Conservation (phyloP, 2,113 vertebrate genomes). For the Tachysurus fulvidraco region DNA sequence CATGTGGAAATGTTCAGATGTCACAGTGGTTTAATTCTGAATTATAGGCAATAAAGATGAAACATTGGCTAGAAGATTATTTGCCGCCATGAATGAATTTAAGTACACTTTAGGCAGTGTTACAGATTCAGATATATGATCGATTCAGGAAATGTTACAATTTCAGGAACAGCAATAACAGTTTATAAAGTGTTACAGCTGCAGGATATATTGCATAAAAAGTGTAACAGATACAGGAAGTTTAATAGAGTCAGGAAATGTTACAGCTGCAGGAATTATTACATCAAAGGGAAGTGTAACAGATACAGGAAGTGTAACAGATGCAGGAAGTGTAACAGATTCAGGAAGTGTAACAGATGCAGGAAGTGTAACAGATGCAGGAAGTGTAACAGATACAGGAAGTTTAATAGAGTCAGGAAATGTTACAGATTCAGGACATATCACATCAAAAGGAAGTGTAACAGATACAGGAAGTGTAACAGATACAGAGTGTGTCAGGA, state of each 20-base stretch:
- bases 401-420: too few species aligned
- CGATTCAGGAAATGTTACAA: not conserved
- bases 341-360: not conserved
- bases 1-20: not conserved
- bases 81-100: not conserved
- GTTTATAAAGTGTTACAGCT: not conserved
- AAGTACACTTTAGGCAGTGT: not conserved
- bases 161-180: not conserved
- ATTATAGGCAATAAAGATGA: not conserved
- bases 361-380: not conserved
- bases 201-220: not conserved
- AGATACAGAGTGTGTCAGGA: not conserved
- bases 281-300: too few species aligned
- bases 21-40: not conserved
- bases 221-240: not conserved
- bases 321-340: too few species aligned
- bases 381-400: not conserved
- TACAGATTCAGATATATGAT: not conserved
- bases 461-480: not conserved
- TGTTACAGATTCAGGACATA: not conserved
- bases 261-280: too few species aligned
- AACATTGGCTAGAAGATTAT: not conserved
- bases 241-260: too few species aligned
- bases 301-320: too few species aligned
- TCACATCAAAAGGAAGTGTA: not conserved